Percentiles rank a stretch among this genome's conserved stretches.
phyloP scores from a whole-genome alignment of 2,113 vertebrate species.

The Cnemophilus loriae region DNA sequence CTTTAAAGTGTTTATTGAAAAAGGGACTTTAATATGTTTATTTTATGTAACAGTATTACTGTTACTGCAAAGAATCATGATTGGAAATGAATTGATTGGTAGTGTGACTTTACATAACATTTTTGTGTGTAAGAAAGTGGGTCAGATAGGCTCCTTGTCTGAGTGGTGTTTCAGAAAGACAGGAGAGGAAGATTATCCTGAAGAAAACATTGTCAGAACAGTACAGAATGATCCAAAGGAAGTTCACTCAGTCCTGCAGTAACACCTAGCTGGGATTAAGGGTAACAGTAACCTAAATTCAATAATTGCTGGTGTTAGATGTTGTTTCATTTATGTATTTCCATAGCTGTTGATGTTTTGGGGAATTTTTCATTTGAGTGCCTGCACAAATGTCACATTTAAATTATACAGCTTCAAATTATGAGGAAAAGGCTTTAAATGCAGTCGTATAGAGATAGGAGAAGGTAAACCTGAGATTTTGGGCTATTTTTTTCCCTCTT shows the following conservation, averaged over 20 bases:
- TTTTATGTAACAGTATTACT: neutral
- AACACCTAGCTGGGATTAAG: neutral
- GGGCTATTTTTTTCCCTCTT: neutral
- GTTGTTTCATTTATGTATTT: neutral
- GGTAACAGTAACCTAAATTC: neutral
- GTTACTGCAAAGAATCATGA: neutral
- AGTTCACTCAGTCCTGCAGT: neutral
- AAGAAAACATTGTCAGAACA: neutral
- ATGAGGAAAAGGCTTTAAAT: neutral
- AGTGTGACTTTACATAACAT: neutral
- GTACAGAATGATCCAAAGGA: neutral
- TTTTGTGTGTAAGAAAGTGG: neutral
- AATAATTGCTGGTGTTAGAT: neutral
- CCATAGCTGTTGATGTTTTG: neutral
- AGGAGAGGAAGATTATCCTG: neutral
- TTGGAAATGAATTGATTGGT: neutral
- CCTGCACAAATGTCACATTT: neutral
- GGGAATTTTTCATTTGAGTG: neutral
- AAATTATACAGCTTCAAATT: neutral
- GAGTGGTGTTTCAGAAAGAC: neutral
- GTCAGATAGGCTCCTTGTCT: neutral
- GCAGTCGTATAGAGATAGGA: neutral
- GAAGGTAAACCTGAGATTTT: neutral
- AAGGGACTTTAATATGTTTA: neutral
- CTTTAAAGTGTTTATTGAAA: neutral